Evolutionary conservation across 2,888 invertebrate genomes (phyloP).

Genomic region (Amphipoea oculea): DNA sequence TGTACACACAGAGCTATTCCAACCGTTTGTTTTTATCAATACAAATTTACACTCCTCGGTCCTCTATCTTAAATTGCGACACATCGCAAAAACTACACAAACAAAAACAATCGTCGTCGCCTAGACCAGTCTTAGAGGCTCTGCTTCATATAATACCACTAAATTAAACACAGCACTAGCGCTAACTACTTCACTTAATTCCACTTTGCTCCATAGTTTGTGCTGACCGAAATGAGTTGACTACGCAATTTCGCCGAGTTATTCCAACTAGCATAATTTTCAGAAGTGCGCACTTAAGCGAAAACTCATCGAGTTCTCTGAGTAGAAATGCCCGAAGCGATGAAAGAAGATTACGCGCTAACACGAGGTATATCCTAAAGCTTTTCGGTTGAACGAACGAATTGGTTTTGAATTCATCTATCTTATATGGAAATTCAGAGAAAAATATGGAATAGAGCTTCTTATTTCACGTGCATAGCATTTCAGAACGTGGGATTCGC

Average conservation of each 20-base stretch:
- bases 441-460: conserved; percentile 53
- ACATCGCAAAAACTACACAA: conserved; percentile 29
- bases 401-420: conserved; percentile 75
- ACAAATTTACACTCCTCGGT: conserved; percentile 52
- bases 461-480: conserved; percentile 29
- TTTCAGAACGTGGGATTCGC: conserved; percentile 15
- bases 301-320: conserved; percentile 61
- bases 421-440: conserved; percentile 63
- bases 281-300: conserved; percentile 31
- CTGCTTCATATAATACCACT: conserved; percentile 21
- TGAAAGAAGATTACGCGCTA: conserved; percentile 73
- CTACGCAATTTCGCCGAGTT: conserved; percentile 34
- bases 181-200: conserved; percentile 46
- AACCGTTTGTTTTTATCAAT: conserved; percentile 54
- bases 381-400: conserved; percentile 71
- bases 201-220: conserved; percentile 37
- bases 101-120: conserved; percentile 11
- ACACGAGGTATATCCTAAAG: conserved; percentile 70
- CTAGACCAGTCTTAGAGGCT: not conserved
- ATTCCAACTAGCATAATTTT: conserved; percentile 41
- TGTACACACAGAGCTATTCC: conserved; percentile 39
- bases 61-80: conserved; percentile 29
- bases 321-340: conserved; percentile 60
- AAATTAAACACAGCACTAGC: conserved; percentile 18
- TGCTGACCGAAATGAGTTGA: conserved; percentile 44